Evolutionary conservation across 2,113 vertebrate species (phyloP).

Genomic region (Brachypteracias leptosomus): DNA sequence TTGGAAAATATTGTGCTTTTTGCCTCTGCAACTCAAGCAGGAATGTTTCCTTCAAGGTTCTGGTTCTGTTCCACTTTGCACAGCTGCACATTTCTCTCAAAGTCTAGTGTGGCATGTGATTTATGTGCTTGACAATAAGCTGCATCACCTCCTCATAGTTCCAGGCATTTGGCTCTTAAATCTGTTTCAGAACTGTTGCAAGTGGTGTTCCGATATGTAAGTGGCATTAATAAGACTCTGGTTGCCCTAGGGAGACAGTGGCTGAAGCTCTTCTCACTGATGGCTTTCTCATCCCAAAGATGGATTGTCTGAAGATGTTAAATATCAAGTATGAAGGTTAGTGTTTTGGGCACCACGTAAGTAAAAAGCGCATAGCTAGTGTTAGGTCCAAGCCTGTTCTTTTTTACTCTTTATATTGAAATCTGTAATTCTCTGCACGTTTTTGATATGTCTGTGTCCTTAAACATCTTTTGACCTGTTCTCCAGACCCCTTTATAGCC

Average conservation of each 20-base stretch:
- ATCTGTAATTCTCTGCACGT: background rate
- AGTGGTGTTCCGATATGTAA: background rate
- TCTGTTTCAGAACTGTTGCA: background rate
- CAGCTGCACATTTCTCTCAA: background rate
- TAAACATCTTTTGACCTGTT: background rate
- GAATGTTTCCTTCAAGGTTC: background rate
- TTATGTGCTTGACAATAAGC: background rate
- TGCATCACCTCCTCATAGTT: background rate
- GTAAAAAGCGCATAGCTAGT: background rate
- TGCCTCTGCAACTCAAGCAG: background rate
- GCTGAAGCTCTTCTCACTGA: constrained; percentile 84
- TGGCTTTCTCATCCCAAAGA: constrained; percentile 90
- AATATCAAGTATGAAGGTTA: constrained; percentile 81
- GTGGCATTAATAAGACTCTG: background rate
- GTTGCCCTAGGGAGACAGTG: constrained; percentile 72
- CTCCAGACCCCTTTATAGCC: background rate
- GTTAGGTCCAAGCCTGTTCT: background rate
- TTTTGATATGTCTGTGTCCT: background rate
- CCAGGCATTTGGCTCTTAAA: background rate
- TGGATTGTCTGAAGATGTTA: constrained; percentile 84
- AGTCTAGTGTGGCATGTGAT: background rate
- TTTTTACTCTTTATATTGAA: background rate
- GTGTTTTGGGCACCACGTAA: background rate
- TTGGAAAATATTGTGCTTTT: background rate
- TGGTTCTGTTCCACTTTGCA: background rate